phyloP scores from a whole-genome alignment of 2,797 vertebrate genomes.

The Phalloptychus januarius region DNA sequence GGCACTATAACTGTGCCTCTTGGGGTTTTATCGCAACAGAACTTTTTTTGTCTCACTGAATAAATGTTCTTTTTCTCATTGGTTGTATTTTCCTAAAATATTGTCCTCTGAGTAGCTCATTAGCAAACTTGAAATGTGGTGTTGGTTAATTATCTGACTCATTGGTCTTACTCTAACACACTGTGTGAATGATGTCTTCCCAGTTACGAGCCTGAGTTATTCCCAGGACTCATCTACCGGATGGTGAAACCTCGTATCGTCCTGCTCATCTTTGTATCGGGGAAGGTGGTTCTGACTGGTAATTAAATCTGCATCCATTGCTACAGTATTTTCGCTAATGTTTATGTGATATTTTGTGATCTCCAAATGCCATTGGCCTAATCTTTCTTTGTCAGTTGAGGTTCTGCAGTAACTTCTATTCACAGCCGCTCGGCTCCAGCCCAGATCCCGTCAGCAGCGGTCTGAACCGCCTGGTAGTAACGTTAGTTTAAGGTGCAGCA shows the following conservation, averaged over 20 bases:
- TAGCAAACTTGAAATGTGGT: neutral
- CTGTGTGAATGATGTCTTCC: neutral
- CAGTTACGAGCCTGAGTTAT: conserved; percentile 96
- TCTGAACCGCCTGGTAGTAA: too few relatives aligned
- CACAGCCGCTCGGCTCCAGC: too few relatives aligned
- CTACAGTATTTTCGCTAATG: too few relatives aligned
- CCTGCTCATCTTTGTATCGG: conserved; percentile 96
- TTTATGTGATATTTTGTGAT: too few relatives aligned
- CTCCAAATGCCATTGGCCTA: too few relatives aligned
- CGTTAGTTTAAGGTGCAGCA: too few relatives aligned
- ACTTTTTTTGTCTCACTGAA: neutral
- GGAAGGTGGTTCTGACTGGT: conserved; percentile 98
- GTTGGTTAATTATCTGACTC: neutral
- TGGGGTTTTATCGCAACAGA: neutral
- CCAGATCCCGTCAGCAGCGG: too few relatives aligned
- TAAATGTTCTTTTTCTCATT: neutral
- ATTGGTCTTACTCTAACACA: neutral
- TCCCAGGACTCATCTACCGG: conserved; percentile 95
- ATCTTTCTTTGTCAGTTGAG: too few relatives aligned
- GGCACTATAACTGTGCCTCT: neutral
- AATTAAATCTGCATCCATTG: conserved; percentile 5
- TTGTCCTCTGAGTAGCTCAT: neutral
- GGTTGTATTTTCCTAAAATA: neutral
- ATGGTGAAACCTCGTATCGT: conserved; percentile 98
- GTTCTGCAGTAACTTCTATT: too few relatives aligned